Percentiles rank a stretch among this genome's conserved stretches.
phyloP scores from a whole-genome alignment of 1,140 invertebrate species.

The Adoxophyes honmai region DNA sequence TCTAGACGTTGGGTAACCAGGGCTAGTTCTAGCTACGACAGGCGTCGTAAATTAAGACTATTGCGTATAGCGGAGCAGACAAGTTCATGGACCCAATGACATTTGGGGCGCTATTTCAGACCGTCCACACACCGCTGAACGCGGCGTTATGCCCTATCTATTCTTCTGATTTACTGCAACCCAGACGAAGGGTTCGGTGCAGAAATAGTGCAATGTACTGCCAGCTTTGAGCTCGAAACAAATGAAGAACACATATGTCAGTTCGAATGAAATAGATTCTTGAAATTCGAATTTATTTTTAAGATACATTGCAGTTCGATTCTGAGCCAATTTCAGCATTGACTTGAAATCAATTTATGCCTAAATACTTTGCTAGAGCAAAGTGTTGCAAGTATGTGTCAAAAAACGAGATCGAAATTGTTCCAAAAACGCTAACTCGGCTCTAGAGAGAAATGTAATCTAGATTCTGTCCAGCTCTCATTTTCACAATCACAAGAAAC shows the following conservation, averaged over 20 bases:
- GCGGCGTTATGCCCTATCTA: slow-evolving; percentile 27
- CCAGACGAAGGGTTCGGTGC: slow-evolving; percentile 6
- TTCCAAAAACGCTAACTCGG: too few species aligned
- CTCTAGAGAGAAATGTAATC: too few species aligned
- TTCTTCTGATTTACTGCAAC: slow-evolving; percentile 36
- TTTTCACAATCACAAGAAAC: too few species aligned
- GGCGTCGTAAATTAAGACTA: slow-evolving; percentile 36
- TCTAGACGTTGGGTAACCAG: slow-evolving; percentile 31
- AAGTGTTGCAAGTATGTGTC: too few species aligned
- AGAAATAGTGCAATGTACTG: slow-evolving; percentile 5
- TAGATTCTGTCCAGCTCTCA: too few species aligned
- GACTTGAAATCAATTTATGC: too few species aligned
- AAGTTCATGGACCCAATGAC: slow-evolving; percentile 60
- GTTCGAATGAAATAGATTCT: too few species aligned
- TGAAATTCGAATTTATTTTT: too few species aligned
- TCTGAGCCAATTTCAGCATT: too few species aligned
- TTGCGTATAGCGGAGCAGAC: slow-evolving; percentile 35
- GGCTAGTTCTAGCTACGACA: slow-evolving; percentile 25
- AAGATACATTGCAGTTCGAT: too few species aligned
- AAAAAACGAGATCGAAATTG: too few species aligned
- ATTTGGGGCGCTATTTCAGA: slow-evolving; percentile 47
- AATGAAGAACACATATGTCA: not conserved
- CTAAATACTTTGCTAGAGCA: too few species aligned
- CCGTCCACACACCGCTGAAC: slow-evolving; percentile 12
- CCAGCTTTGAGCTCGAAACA: not conserved